Conservation (phyloP, 2,113 vertebrate genomes). For the Lampris incognitus region DNA sequence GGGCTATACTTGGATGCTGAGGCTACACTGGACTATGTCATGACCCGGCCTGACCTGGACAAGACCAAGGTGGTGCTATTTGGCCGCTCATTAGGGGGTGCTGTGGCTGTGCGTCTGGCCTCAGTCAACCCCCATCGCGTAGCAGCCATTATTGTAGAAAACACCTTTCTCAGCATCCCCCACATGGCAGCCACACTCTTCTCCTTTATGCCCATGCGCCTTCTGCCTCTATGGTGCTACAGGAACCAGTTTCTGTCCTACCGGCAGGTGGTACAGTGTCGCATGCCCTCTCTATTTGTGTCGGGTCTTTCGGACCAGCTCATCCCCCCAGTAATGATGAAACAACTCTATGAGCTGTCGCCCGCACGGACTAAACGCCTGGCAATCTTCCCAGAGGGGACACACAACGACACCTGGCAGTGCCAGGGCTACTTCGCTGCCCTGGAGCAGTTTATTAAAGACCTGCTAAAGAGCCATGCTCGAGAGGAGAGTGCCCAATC, state of each 20-base stretch:
- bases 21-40: constrained; percentile 95
- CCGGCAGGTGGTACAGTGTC: constrained; percentile 92
- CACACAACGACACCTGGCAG: constrained; percentile 99
- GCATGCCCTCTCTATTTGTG: constrained; percentile 98
- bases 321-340: constrained; percentile 99
- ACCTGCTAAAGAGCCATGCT: constrained; percentile 93
- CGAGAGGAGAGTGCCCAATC: constrained; percentile 91
- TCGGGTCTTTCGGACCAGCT: constrained; percentile 98
- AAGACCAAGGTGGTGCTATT: constrained; percentile 97
- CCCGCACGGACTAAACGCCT: constrained; percentile 97
- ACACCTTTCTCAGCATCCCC: constrained; percentile 98
- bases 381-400: constrained; percentile 97
- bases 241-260: constrained; percentile 98
- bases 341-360: constrained; percentile 97
- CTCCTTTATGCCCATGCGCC: constrained; percentile 95
- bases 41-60: constrained; percentile 97
- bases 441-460: constrained; percentile 97
- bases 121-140: constrained; percentile 95
- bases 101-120: constrained; percentile 94
- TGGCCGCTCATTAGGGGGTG: constrained; percentile 96
- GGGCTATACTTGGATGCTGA: constrained; percentile 94
- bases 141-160: constrained; percentile 95
- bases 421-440: constrained; percentile 97
- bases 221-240: constrained; percentile 98
- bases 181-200: constrained; percentile 99